A percentile compares a stretch with the other conserved stretches of the same genome.
Evolutionary conservation across 2,797 vertebrate species (phyloP).

Genomic region (Takifugu ocellatus): DNA sequence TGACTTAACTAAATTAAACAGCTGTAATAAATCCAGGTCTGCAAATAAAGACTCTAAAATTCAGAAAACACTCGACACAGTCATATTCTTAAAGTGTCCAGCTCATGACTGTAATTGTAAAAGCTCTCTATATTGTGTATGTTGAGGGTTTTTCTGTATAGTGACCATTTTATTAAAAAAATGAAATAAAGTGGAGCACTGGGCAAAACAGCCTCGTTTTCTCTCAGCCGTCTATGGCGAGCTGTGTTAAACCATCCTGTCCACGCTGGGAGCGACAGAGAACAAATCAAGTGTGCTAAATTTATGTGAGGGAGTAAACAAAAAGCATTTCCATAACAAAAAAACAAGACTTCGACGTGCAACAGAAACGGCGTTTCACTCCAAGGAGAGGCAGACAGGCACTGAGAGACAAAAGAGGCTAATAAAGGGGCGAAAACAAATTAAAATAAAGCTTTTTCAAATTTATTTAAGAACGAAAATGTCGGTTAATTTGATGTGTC

Average conservation of each 20-base stretch:
- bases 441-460: neutral
- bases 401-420: conserved; percentile 38
- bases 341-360: conserved; percentile 85
- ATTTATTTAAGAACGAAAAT: neutral
- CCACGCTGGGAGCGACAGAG: conserved; percentile 88
- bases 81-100: neutral
- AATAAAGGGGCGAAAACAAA: neutral
- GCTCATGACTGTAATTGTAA: conserved; percentile 16
- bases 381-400: conserved; percentile 72
- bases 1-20: no score
- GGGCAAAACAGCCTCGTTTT: conserved; percentile 58
- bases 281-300: conserved; percentile 97
- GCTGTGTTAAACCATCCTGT: conserved; percentile 90
- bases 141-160: conserved; percentile 26
- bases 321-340: conserved; percentile 96
- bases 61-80: neutral
- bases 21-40: no score
- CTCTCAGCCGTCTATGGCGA: conserved; percentile 72
- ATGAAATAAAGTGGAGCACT: neutral
- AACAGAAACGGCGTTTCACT: conserved; percentile 85
- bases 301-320: conserved; percentile 93
- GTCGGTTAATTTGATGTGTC: no score
- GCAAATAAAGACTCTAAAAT: no score
- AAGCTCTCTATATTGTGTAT: conserved; percentile 15
- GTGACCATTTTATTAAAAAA: conserved; percentile 13